A percentile compares a stretch with the other conserved stretches of the same genome.
Evolutionary conservation across 2,797 vertebrate genomes (phyloP).

Genomic region (Botia almorhae): DNA sequence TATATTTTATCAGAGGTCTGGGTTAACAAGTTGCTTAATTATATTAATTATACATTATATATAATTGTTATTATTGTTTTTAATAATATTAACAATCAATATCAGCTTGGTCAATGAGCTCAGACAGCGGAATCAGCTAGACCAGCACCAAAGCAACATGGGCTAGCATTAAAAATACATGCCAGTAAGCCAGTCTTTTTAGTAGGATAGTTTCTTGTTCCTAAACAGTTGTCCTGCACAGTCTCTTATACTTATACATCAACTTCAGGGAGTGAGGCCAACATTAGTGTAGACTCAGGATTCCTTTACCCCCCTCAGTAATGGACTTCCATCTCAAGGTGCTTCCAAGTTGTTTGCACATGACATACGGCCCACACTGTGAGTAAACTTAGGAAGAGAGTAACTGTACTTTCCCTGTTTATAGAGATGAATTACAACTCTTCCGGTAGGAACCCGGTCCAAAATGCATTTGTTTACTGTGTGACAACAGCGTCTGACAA

Average conservation of each 20-base stretch:
- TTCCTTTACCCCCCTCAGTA: slow-evolving; percentile 12
- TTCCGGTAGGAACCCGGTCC: slow-evolving; percentile 7
- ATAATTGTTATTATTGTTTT: too few relatives aligned
- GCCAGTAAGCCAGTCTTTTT: neutral
- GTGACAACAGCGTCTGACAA: slow-evolving; percentile 32
- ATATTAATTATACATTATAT: too few relatives aligned
- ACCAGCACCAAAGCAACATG: neutral
- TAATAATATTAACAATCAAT: too few relatives aligned
- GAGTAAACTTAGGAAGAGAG: neutral
- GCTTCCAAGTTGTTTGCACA: slow-evolving; percentile 16
- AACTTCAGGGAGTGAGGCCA: slow-evolving; percentile 32
- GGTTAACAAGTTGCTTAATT: too few relatives aligned
- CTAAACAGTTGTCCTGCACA: neutral
- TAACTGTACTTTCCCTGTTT: slow-evolving; percentile 1
- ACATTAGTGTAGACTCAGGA: slow-evolving; percentile 29
- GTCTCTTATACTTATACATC: neutral
- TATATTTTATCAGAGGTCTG: too few relatives aligned
- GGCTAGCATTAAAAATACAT: neutral
- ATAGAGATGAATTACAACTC: slow-evolving; percentile 8
- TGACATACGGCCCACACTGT: slow-evolving; percentile 25
- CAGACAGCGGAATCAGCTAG: neutral
- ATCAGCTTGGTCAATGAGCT: neutral
- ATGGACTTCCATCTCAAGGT: slow-evolving; percentile 24
- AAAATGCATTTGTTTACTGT: slow-evolving; percentile 24
- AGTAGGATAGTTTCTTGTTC: neutral